These are phyloP conservation scores for Hycleus cichorii DNA, from an alignment of 1,140 invertebrate species.

Conservation along the genomic window DNA sequence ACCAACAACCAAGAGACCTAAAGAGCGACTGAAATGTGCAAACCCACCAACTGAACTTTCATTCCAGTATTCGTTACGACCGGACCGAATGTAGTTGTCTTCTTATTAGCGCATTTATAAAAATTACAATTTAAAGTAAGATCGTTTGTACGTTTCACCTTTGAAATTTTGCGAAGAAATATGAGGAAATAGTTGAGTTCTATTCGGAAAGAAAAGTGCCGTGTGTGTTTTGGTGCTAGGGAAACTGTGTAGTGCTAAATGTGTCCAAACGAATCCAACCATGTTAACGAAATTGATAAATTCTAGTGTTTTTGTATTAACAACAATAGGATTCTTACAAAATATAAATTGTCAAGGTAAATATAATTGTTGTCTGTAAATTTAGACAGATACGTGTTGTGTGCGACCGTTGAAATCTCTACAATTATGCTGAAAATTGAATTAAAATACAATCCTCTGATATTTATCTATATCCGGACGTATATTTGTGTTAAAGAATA, in stretches of 20 bases:
- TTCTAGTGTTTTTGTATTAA: slow-evolving; percentile 3
- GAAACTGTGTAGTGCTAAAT: slow-evolving; percentile 1
- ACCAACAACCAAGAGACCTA: no score
- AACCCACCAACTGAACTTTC: slow-evolving; percentile 10
- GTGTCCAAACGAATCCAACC: slow-evolving; percentile 9
- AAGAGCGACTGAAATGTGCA: not conserved
- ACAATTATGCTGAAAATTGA: not conserved
- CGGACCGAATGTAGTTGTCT: not conserved
- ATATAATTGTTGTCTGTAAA: not conserved
- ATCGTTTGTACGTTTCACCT: no score
- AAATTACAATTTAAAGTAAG: no score
- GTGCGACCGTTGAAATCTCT: slow-evolving; percentile 9
- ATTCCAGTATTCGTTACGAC: slow-evolving; percentile 6
- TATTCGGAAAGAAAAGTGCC: no score
- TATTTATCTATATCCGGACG: no score
- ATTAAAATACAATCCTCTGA: not conserved
- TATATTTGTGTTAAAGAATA: no score
- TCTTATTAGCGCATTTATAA: not conserved
- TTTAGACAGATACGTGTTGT: not conserved
- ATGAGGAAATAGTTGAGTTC: no score
- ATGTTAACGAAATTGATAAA: not conserved
- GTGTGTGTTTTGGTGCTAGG: no score
- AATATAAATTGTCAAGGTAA: slow-evolving; percentile 13
- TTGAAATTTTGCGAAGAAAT: no score
- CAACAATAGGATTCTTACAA: slow-evolving; percentile 1